phyloP scores from a whole-genome alignment of 2,113 vertebrate species.

The Meriones unguiculatus region DNA sequence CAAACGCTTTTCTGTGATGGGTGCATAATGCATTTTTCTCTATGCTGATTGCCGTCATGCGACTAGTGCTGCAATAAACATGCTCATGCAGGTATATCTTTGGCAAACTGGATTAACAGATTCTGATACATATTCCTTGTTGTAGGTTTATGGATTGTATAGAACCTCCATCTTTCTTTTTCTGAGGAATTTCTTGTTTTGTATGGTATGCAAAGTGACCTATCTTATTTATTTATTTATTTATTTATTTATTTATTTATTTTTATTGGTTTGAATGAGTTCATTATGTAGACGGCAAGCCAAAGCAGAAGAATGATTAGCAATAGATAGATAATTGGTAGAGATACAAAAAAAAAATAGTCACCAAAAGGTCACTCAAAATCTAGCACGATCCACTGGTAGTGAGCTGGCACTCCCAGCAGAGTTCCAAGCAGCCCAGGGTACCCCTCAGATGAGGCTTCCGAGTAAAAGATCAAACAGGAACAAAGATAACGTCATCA shows the following conservation, averaged over 20 bases:
- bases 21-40: background rate
- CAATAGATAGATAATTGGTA: background rate
- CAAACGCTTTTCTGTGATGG: too few species aligned
- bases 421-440: too few species aligned
- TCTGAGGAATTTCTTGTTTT: background rate
- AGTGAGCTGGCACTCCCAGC: background rate
- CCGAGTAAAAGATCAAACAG: background rate
- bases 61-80: background rate
- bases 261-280: background rate
- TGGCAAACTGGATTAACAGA: background rate
- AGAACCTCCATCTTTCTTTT: too few species aligned
- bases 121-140: background rate
- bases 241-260: too few species aligned
- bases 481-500: background rate
- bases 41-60: background rate
- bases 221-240: background rate
- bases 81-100: too few species aligned
- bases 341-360: background rate
- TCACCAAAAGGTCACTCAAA: background rate
- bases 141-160: too few species aligned
- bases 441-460: background rate
- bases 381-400: background rate
- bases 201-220: background rate
- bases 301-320: background rate
- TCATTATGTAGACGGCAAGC: background rate